These are phyloP conservation scores for Megalurothrips usitatus DNA, from an alignment of 2,888 invertebrate genomes.

Conservation along the genomic window DNA sequence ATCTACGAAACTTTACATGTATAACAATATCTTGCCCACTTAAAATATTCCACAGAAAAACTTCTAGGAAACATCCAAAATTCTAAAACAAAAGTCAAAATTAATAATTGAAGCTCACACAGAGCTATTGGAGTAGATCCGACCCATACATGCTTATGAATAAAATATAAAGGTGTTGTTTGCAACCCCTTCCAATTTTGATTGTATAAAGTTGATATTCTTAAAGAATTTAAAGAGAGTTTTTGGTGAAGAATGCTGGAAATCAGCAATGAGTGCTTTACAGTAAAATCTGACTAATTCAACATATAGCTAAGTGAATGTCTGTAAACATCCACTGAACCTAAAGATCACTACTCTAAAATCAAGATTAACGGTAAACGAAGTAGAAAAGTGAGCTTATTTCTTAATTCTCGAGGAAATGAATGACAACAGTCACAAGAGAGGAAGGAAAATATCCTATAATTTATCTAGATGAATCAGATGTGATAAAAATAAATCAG, in stretches of 20 bases:
- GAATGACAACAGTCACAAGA: conserved; percentile 20
- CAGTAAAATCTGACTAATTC: conserved; percentile 21
- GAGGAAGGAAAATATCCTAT: conserved; percentile 25
- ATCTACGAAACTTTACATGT: conserved; percentile 17
- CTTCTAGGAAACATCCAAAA: neutral
- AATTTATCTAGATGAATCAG: conserved; percentile 25
- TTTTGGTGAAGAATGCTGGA: conserved; percentile 17
- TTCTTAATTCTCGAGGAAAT: conserved; percentile 24
- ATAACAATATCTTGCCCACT: neutral
- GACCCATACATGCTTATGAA: neutral
- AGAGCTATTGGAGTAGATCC: neutral
- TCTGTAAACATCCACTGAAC: neutral
- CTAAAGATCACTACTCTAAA: conserved; percentile 20
- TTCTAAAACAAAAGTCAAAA: conserved; percentile 16
- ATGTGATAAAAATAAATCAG: conserved; percentile 27
- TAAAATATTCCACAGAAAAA: neutral
- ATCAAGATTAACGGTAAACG: conserved; percentile 23
- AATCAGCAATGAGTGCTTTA: conserved; percentile 16
- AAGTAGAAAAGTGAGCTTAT: conserved; percentile 26
- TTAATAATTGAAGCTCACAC: neutral
- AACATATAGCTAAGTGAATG: conserved; percentile 14
- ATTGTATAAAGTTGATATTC: conserved; percentile 6
- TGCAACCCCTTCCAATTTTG: conserved; percentile 12
- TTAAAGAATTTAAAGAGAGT: conserved; percentile 14
- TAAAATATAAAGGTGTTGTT: neutral